Conservation (phyloP, 1,140 invertebrate species). For the Tribolium madens region DNA sequence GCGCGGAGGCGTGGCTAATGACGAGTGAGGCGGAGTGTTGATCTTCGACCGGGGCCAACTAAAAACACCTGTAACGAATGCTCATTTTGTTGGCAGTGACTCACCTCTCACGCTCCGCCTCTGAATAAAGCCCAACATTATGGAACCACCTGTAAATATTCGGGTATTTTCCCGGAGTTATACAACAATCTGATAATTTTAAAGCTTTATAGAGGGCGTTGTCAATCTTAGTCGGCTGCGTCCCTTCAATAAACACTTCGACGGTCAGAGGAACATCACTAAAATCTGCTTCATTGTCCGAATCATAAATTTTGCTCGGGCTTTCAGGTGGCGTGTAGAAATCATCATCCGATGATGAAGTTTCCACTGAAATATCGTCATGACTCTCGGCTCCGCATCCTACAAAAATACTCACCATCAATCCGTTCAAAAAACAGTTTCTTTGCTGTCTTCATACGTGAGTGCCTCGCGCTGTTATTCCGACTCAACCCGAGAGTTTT, state of each 20-base stretch:
- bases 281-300: constrained; percentile 63
- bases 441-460: constrained; percentile 32
- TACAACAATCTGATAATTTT: constrained; percentile 62
- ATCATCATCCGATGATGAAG: constrained; percentile 55
- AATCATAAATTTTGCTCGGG: constrained; percentile 60
- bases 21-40: background rate
- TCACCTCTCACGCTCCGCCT: constrained; percentile 70
- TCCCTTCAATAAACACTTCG: constrained; percentile 69
- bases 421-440: constrained; percentile 56
- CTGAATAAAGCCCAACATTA: constrained; percentile 69
- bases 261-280: constrained; percentile 68
- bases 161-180: constrained; percentile 73
- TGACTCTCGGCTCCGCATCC: background rate
- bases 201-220: constrained; percentile 78
- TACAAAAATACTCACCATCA: constrained; percentile 25
- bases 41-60: constrained; percentile 60
- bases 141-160: constrained; percentile 77
- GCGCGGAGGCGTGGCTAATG: background rate
- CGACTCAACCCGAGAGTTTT: constrained; percentile 46
- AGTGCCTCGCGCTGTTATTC: constrained; percentile 46
- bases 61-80: constrained; percentile 45
- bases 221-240: constrained; percentile 77
- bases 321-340: constrained; percentile 70
- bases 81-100: background rate
- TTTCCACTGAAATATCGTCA: background rate